These are phyloP conservation scores for Ceryle rudis DNA, from an alignment of 2,797 vertebrate species.

Conservation along the genomic window DNA sequence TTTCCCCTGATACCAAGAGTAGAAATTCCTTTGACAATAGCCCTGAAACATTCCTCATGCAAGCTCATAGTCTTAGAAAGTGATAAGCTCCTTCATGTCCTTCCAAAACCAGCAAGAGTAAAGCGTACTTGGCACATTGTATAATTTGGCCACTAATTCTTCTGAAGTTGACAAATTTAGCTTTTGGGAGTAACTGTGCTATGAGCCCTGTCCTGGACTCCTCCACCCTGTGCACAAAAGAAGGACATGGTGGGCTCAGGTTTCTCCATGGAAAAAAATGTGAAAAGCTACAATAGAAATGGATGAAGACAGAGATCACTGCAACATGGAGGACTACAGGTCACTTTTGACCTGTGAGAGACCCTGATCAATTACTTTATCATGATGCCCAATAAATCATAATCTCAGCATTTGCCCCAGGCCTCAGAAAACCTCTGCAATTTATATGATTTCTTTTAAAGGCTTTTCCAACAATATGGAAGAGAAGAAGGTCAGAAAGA, in stretches of 20 bases:
- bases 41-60: neutral
- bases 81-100: neutral
- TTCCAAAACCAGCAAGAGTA: neutral
- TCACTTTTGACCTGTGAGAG: neutral
- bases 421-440: neutral
- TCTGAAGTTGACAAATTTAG: neutral
- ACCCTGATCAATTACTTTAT: neutral
- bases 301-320: neutral
- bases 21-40: neutral
- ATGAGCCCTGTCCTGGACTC: neutral
- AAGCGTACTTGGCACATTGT: neutral
- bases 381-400: neutral
- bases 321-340: neutral
- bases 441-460: neutral
- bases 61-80: neutral
- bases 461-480: neutral
- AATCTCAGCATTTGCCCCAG: neutral
- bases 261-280: neutral
- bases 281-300: neutral
- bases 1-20: neutral
- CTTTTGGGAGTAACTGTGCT: neutral
- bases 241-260: rapidly evolving
- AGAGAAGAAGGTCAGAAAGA: neutral
- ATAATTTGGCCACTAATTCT: neutral
- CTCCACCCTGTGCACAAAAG: neutral